A percentile compares a stretch with the other conserved stretches of the same genome.
Evolutionary conservation across 2,113 vertebrate genomes (phyloP).

Genomic region (Coracopsis vasa): DNA sequence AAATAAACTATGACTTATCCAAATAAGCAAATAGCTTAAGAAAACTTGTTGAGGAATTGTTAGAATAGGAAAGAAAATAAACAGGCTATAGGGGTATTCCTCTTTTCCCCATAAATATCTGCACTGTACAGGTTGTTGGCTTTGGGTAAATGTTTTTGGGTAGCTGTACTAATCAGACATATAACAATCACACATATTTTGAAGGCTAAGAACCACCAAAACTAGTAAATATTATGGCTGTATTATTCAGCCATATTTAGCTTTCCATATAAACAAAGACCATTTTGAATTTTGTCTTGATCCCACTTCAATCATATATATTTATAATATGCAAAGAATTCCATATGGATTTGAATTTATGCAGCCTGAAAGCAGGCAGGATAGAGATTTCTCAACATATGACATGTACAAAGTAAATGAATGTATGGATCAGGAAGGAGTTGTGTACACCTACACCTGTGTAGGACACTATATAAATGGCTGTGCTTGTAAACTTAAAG

Average conservation of each 20-base stretch:
- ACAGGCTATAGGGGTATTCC: neutral
- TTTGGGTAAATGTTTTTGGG: neutral
- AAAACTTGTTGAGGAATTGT: slow-evolving; percentile 34
- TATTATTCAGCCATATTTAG: neutral
- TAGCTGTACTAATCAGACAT: neutral
- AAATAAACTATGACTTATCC: slow-evolving; percentile 52
- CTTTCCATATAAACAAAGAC: neutral
- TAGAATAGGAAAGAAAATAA: neutral
- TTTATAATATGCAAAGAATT: neutral
- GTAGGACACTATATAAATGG: neutral
- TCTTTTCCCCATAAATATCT: neutral
- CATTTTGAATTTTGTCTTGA: neutral
- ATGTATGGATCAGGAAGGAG: neutral
- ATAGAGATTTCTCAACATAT: neutral
- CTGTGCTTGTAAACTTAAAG: neutral
- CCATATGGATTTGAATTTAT: neutral
- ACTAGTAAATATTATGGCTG: neutral
- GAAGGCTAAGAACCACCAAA: neutral
- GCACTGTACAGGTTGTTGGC: neutral
- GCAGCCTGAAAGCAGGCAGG: neutral
- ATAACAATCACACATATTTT: neutral
- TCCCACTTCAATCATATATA: neutral
- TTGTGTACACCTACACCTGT: fast-evolving
- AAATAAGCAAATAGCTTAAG: slow-evolving; percentile 45
- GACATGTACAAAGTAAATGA: neutral